Evolutionary conservation across 2,797 vertebrate species (phyloP).

Genomic region (Lepus oiostolus): DNA sequence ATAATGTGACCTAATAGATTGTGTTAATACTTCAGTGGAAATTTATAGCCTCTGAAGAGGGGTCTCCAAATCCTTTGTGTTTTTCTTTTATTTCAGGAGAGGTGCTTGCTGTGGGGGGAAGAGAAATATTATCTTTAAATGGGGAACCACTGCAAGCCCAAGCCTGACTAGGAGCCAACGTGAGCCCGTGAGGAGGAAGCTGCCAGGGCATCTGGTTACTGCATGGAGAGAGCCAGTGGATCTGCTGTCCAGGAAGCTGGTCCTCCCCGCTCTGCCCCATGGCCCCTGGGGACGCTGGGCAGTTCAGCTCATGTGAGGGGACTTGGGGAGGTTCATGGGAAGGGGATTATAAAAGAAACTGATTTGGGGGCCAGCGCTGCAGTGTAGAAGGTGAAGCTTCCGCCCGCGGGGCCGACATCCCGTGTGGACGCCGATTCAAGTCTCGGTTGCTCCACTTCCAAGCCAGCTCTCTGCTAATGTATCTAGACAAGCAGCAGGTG

Average conservation of each 20-base stretch:
- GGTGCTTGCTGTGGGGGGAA: neutral
- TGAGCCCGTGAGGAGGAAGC: neutral
- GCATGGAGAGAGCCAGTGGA: accelerated
- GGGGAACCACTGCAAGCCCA: neutral
- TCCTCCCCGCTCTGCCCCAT: too few relatives aligned
- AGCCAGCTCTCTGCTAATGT: too few relatives aligned
- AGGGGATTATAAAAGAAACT: too few relatives aligned
- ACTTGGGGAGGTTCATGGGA: too few relatives aligned
- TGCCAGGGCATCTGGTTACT: accelerated
- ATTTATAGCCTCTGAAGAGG: conserved; percentile 20
- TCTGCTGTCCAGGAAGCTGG: accelerated
- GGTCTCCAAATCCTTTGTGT: neutral
- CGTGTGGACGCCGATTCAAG: too few relatives aligned
- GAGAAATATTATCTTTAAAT: conserved; percentile 1
- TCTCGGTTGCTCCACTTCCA: too few relatives aligned
- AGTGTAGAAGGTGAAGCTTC: too few relatives aligned
- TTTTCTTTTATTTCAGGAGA: conserved; percentile 42
- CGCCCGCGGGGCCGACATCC: too few relatives aligned
- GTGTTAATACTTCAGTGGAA: conserved; percentile 59
- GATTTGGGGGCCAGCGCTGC: too few relatives aligned
- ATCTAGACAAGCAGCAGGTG: too few relatives aligned
- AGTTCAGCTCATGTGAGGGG: too few relatives aligned
- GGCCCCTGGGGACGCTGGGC: too few relatives aligned
- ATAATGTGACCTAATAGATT: conserved; percentile 52
- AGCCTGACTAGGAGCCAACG: neutral